Evolutionary conservation across 2,113 vertebrate species (phyloP).

Genomic region (Plecotus auritus): DNA sequence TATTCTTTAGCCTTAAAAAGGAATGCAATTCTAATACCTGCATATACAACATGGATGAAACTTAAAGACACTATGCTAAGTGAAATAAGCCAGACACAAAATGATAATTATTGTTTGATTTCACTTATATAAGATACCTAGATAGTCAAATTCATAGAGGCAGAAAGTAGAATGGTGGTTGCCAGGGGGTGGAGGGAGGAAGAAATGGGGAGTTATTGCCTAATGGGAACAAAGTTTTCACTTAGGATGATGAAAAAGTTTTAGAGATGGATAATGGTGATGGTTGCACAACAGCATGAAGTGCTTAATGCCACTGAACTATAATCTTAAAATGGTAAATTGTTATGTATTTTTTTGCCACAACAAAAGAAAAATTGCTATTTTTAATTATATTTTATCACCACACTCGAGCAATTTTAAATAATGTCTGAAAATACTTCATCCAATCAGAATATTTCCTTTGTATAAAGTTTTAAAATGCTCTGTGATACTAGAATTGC

Average conservation of each 20-base stretch:
- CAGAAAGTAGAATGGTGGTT: not conserved
- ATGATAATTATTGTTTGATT: no score
- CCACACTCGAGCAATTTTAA: not conserved
- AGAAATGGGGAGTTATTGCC: not conserved
- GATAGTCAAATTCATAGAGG: no score
- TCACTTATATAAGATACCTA: no score
- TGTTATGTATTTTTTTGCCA: not conserved
- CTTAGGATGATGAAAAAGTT: no score
- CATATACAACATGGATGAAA: no score
- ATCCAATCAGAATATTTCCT: not conserved
- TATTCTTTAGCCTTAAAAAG: not conserved
- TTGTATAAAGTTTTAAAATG: not conserved
- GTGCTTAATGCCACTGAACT: not conserved
- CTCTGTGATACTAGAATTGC: not conserved
- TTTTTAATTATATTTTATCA: not conserved
- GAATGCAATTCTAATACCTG: not conserved
- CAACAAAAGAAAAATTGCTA: not conserved
- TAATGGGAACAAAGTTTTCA: not conserved
- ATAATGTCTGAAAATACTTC: not conserved
- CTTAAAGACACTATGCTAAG: no score
- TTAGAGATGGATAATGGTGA: no score
- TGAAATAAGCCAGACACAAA: no score
- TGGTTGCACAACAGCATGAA: no score
- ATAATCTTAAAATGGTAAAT: not conserved
- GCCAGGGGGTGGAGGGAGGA: fast-evolving